Base-by-base conservation (phyloP, 2,797 vertebrate genomes). In the Vespertilio murinus region DNA sequence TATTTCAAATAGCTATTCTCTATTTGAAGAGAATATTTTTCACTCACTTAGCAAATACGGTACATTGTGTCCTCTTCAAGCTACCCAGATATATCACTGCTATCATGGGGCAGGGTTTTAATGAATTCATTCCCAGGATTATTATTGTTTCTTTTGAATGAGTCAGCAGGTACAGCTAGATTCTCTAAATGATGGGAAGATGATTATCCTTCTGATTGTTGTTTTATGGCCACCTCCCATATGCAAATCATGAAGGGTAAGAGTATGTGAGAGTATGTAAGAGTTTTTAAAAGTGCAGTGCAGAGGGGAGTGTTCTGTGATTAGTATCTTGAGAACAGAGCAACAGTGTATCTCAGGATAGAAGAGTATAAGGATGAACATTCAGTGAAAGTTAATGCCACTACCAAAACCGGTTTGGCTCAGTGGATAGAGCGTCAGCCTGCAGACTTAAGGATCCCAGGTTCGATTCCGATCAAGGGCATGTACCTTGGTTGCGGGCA, bases 121-220 rank as follows among this genome's bases (percentile, higher is more conserved):
- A 25, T 73, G 28, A 67, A 93, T 85, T 82, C 79, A 40, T 28
- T 38, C 49, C 35, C 65, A 95, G 28, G 71, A 75, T 23, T 77
- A 81, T 38, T 45, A 69, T 64, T 91, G 64, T 86, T 88, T 69
- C 25, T 65, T n/a, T 86, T 65, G 20, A 65, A 35, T 67, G 64
- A 35, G 64, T 65, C n/a, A 83, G 75, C 65, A 47, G 28, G 6
- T n/a, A 84, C 0, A 84, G 56, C 49, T 75, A 67, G 25, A 84
- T 75, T 77, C 81, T 96, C 70, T 69, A 92, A 91, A 89, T 81
- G 38, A 67, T 40, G 79, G 88, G 85, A 89, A 59, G n/a, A 54
- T 81, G 5, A 82, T 52, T 49, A 52, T 73, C 78, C 45, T 73
- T 83, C 45, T 81, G 49, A 33, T 80, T 69, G 25, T 80, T 78